Evolutionary conservation across 2,113 vertebrate genomes (phyloP).

Genomic region (Diadophis punctatus): DNA sequence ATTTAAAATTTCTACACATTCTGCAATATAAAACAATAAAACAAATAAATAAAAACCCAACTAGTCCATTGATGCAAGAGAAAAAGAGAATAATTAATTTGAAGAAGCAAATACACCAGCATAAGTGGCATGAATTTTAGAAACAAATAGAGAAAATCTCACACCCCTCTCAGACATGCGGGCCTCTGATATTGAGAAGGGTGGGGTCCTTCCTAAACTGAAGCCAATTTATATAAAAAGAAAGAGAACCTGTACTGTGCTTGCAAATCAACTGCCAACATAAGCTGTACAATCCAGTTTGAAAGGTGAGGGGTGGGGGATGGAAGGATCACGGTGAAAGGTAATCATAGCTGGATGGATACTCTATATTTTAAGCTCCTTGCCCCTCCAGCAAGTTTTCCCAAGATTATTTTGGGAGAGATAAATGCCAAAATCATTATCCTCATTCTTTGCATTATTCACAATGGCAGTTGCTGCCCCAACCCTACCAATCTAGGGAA

Average conservation of each 20-base stretch:
- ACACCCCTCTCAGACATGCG: neutral
- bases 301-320: neutral
- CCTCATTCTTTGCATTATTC: neutral
- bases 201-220: neutral
- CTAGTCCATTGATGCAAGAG: neutral
- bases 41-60: neutral
- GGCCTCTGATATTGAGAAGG: neutral
- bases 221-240: conserved; percentile 1
- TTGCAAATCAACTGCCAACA: neutral
- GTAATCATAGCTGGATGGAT: neutral
- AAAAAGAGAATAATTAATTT: neutral
- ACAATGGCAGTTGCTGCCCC: neutral
- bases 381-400: neutral
- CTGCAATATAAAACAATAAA: neutral
- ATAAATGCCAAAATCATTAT: conserved; percentile 3
- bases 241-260: neutral
- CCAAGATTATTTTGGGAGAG: neutral
- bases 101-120: neutral
- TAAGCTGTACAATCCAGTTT: neutral
- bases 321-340: neutral
- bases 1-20: neutral
- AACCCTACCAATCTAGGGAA: neutral
- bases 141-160: neutral
- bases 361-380: neutral
- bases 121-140: neutral